Evolutionary conservation across 2,797 vertebrate genomes (phyloP), one percentile per base, ranked within the genome.

Genomic region (Dermochelys coriacea): DNA sequence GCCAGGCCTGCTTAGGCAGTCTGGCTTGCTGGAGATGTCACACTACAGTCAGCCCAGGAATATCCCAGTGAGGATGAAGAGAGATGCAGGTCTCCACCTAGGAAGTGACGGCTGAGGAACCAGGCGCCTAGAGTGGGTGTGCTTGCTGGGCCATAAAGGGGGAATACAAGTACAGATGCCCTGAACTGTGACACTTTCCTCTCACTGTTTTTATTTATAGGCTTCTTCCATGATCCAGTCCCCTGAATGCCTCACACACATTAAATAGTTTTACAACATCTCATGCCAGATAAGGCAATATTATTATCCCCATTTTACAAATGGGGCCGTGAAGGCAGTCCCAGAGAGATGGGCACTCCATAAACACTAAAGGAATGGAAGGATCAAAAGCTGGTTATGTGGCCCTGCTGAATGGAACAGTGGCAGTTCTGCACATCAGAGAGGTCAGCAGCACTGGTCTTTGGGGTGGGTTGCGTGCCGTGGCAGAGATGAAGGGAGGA

Each of bases 341-440:
- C 21, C 68, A 74, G 37, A 10, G 21, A 45, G 23, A 45, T 74
- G 61, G 7, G 18, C 29, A 21, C 34, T 19, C 61, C 61, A n/a
- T 16, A n/a, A 37, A 41, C 64, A 23, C 64, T 23, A 37, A 41
- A 2, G 10, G 3, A 12, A 68, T 10, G n/a, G n/a, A 37, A 18
- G 8, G 34, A 1, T n/a, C 4, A 4, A n/a, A n/a, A 71, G 19
- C 9, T 2, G 19, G 37, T 41, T 21, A 21, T 16, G 3, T 5
- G 45, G 74, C 74, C 41, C 74, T 75, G 45, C 71, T 29, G 41
- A 23, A 47, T 9, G 12, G 12, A 75, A 47, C 6, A 8, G 25
- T 5, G 2, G 71, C 71, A 47, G 12, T 6, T 45, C 23, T 27
- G 6, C 23, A 47, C 23, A 9, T 29, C 41, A 75, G 71, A 75